Conservation (phyloP, 2,113 vertebrate genomes). For the Halichoerus grypus region DNA sequence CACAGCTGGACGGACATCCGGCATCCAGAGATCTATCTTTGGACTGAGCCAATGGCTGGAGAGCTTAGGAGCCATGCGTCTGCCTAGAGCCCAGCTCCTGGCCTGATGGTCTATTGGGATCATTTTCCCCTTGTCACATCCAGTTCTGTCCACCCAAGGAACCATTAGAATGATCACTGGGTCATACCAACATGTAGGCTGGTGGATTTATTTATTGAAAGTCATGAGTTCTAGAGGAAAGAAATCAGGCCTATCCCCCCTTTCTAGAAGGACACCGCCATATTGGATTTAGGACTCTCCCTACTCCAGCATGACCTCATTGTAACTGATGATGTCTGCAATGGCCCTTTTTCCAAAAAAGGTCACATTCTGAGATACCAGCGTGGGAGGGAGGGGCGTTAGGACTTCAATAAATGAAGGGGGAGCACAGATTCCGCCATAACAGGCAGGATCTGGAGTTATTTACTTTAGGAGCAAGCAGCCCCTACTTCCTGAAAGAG, state of each 20-base stretch:
- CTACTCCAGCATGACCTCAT: neutral
- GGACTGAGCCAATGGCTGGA: neutral
- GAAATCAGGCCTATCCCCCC: neutral
- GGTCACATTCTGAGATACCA: neutral
- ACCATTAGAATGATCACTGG: neutral
- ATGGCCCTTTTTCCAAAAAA: neutral
- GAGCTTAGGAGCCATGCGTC: neutral
- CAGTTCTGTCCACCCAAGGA: neutral
- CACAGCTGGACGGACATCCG: neutral
- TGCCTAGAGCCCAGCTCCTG: neutral
- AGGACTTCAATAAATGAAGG: neutral
- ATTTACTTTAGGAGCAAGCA: neutral
- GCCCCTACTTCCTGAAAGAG: neutral
- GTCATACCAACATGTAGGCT: too few species aligned
- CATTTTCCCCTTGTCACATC: neutral
- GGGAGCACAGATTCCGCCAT: neutral
- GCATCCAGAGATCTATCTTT: neutral
- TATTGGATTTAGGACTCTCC: neutral
- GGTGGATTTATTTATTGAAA: neutral
- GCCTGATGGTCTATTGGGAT: neutral
- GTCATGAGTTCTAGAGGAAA: neutral
- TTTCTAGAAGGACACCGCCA: neutral
- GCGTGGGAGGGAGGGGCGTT: neutral
- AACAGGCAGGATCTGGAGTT: neutral
- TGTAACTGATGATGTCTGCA: too few species aligned